Evolutionary conservation across 2,797 vertebrate species (phyloP).

Genomic region (Centroberyx gerrardi): DNA sequence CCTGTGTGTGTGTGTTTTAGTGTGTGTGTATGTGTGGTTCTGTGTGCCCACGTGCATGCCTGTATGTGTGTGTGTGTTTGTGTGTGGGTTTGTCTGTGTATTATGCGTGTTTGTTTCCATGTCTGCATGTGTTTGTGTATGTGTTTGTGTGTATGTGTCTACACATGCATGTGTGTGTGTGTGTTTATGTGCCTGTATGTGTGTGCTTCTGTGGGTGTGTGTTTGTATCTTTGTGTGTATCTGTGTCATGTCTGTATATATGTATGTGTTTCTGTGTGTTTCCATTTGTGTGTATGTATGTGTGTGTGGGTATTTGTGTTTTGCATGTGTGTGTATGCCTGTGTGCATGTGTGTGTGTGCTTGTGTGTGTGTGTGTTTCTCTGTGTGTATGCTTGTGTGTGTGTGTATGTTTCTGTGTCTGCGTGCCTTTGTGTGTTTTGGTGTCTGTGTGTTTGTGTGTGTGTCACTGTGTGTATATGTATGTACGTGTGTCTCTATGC

Average conservation of each 20-base stretch:
- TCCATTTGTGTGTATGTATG: not conserved
- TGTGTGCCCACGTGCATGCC: no score
- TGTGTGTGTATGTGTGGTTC: not conserved
- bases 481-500: not conserved
- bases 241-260: not conserved
- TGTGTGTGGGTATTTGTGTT: conserved; percentile 1
- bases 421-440: not conserved
- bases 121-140: not conserved
- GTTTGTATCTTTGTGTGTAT: not conserved
- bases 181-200: not conserved
- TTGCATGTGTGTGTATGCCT: not conserved
- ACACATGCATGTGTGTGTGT: not conserved
- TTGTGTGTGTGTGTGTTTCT: not conserved
- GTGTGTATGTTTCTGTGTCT: not conserved
- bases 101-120: not conserved
- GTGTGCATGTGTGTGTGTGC: not conserved
- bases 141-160: not conserved
- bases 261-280: no score
- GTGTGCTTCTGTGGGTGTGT: conserved; percentile 4
- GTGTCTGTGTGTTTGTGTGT: not conserved
- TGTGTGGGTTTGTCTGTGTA: not conserved
- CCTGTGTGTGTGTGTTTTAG: not conserved
- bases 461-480: not conserved
- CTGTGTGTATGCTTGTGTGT: not conserved
- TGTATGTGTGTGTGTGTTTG: not conserved